Conservation (phyloP, 1,140 invertebrate genomes). For the Bombus picipes region DNA sequence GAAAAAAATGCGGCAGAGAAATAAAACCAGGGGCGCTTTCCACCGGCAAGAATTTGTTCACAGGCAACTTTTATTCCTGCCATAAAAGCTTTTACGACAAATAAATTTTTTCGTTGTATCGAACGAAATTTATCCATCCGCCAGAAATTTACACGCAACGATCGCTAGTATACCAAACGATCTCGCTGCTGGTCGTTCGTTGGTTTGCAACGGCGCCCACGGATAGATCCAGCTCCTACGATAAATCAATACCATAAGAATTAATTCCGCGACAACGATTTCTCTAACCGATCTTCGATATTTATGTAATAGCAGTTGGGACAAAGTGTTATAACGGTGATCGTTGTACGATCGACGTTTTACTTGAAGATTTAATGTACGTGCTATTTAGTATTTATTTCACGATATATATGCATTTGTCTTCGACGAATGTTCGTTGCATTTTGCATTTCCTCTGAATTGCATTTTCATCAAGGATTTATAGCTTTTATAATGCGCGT, state of each 20-base stretch:
- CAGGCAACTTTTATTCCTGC: slow-evolving; percentile 25
- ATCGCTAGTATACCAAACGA: not conserved
- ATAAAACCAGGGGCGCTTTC: slow-evolving; percentile 20
- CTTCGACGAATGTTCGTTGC: not conserved
- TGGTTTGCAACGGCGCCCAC: no score
- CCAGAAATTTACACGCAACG: slow-evolving; percentile 30
- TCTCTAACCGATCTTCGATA: not conserved
- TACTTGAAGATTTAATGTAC: not conserved
- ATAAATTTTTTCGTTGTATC: slow-evolving; percentile 43
- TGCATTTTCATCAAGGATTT: not conserved
- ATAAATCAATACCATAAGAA: not conserved
- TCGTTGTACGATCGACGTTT: not conserved
- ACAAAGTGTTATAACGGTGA: not conserved
- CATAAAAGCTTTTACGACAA: slow-evolving; percentile 43
- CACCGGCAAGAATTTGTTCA: slow-evolving; percentile 36
- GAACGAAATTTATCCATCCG: slow-evolving; percentile 39
- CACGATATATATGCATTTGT: no score
- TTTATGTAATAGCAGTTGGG: not conserved
- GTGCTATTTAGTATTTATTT: not conserved
- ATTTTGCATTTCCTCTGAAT: not conserved
- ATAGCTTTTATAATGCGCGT: not conserved
- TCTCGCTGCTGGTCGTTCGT: not conserved
- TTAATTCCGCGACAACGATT: not conserved
- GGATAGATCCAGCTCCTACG: not conserved
- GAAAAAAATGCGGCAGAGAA: not conserved